These are phyloP conservation scores for Drosophila rubida DNA, from an alignment of 2,888 invertebrate genomes.

Conservation along the genomic window DNA sequence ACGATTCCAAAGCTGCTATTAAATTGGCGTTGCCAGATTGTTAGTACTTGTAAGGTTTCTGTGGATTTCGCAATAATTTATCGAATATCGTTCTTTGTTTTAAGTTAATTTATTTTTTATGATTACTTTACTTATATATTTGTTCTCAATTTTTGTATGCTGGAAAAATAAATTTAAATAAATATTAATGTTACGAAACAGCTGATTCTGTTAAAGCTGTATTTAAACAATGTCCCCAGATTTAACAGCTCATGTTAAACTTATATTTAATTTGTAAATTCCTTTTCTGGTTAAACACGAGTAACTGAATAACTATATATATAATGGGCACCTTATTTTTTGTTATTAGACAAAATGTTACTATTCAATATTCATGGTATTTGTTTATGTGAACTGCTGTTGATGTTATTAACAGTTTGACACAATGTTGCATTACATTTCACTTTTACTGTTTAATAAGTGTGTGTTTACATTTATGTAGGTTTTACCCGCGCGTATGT, in stretches of 20 bases:
- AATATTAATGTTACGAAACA: neutral
- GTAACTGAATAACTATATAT: too few species aligned
- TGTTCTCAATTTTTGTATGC: neutral
- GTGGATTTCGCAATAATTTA: neutral
- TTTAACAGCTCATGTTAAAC: too few species aligned
- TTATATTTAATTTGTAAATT: neutral
- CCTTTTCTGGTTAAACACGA: too few species aligned
- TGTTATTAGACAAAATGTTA: too few species aligned
- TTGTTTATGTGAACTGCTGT: neutral
- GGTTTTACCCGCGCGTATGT: neutral
- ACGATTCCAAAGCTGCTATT: neutral
- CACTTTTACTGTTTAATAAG: neutral
- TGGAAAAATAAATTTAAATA: neutral
- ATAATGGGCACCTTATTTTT: too few species aligned
- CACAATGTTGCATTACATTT: slow-evolving; percentile 2
- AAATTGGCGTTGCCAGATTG: neutral
- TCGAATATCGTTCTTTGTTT: too few species aligned
- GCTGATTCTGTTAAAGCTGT: neutral
- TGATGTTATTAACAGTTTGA: slow-evolving; percentile 12
- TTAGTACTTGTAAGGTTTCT: neutral
- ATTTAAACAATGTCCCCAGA: neutral
- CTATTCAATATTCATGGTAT: too few species aligned
- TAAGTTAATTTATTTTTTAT: too few species aligned
- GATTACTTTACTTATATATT: neutral
- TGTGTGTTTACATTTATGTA: slow-evolving; percentile 1